Evolutionary conservation across 2,113 vertebrate genomes (phyloP).

Genomic region (Xiphias gladius): DNA sequence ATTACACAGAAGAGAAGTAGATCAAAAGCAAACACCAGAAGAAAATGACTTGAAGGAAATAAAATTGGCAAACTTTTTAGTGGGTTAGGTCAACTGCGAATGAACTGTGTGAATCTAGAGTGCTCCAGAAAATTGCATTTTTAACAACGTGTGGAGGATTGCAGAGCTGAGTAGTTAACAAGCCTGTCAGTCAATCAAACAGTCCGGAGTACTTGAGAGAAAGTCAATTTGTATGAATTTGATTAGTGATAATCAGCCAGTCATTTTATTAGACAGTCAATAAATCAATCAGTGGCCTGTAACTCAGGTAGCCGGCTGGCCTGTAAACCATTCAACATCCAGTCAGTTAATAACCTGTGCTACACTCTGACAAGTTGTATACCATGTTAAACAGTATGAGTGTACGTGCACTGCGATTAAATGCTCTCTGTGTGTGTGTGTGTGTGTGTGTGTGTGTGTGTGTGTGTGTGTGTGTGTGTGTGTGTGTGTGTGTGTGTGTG

Average conservation of each 20-base stretch:
- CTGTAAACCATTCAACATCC: background rate
- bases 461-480: background rate
- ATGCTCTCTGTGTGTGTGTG: background rate
- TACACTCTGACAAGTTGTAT: background rate
- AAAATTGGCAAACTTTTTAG: background rate
- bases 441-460: background rate
- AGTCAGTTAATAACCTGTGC: background rate
- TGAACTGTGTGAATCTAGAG: background rate
- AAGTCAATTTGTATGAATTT: background rate
- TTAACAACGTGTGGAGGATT: background rate
- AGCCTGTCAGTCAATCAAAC: background rate
- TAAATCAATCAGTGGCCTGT: conserved; percentile 7
- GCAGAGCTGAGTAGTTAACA: background rate
- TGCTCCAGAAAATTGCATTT: too few relatives aligned
- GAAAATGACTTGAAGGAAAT: background rate
- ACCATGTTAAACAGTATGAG: background rate
- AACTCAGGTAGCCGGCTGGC: background rate
- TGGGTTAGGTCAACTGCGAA: background rate
- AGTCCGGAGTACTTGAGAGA: background rate
- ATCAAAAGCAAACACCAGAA: background rate
- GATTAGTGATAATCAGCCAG: conserved; percentile 15
- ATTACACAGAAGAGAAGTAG: background rate
- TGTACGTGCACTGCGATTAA: background rate
- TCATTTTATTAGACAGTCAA: conserved; percentile 8
- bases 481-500: too few relatives aligned